Percentiles rank a stretch among this genome's conserved stretches.
Evolutionary conservation across 2,113 vertebrate genomes (phyloP).

Genomic region (Siniperca knerii): DNA sequence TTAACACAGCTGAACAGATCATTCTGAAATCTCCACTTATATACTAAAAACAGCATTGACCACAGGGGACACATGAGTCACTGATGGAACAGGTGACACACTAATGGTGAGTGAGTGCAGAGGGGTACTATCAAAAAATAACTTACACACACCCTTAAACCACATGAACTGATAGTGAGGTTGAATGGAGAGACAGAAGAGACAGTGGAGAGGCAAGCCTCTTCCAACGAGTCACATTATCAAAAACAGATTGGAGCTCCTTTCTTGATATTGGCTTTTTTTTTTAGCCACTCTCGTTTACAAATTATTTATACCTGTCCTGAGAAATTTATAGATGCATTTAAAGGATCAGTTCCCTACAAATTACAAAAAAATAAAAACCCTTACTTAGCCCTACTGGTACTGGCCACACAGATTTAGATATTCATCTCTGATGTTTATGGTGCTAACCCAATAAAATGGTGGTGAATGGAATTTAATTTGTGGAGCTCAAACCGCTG

Average conservation of each 20-base stretch:
- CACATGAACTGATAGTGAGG: conserved; percentile 5
- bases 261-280: background rate
- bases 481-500: background rate
- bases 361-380: background rate
- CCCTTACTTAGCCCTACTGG: background rate
- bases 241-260: background rate
- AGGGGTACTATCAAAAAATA: conserved; percentile 6
- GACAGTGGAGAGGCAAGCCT: background rate
- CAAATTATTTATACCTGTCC: background rate
- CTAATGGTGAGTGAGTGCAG: conserved; percentile 28
- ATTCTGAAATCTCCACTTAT: conserved; percentile 44
- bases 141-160: background rate
- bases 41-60: conserved; percentile 21
- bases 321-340: background rate
- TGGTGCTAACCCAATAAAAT: background rate
- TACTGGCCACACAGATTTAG: background rate
- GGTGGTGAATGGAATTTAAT: background rate
- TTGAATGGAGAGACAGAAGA: background rate
- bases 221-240: background rate
- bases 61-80: conserved; percentile 47
- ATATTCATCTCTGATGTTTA: background rate
- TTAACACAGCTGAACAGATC: conserved; percentile 41
- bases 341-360: background rate
- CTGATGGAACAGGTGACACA: conserved; percentile 57
- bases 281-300: background rate